These are phyloP conservation scores for Nycteola revayana DNA, from an alignment of 2,888 invertebrate genomes.

Conservation along the genomic window DNA sequence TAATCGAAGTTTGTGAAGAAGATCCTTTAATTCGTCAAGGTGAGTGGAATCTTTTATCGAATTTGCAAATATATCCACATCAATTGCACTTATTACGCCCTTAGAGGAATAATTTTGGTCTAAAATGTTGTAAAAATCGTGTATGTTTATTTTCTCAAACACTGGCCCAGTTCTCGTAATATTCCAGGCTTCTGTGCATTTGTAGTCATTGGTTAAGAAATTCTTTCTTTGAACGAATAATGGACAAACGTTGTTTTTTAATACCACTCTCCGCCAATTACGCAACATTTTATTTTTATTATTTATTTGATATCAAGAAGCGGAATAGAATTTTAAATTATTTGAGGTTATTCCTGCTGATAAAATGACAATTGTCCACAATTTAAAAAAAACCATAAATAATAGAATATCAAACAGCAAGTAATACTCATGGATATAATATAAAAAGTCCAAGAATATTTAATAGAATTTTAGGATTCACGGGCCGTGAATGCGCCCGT, in stretches of 20 bases:
- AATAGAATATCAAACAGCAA: too few species aligned
- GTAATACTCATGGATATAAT: too few species aligned
- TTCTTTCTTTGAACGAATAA: constrained; percentile 52
- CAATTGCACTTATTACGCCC: constrained; percentile 87
- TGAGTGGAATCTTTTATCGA: constrained; percentile 79
- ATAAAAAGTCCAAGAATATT: too few species aligned
- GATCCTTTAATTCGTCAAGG: constrained; percentile 87
- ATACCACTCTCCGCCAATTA: constrained; percentile 32
- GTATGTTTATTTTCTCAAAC: constrained; percentile 83
- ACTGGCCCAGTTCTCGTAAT: constrained; percentile 83
- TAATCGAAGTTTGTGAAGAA: constrained; percentile 87
- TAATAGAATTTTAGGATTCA: too few species aligned
- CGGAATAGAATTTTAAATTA: too few species aligned
- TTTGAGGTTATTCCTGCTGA: too few species aligned
- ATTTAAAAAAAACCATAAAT: too few species aligned
- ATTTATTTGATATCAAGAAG: too few species aligned
- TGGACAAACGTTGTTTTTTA: constrained; percentile 26
- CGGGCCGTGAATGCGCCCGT: too few species aligned
- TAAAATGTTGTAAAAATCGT: constrained; percentile 86
- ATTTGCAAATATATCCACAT: constrained; percentile 92
- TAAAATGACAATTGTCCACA: too few species aligned
- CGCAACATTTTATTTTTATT: constrained; percentile 37
- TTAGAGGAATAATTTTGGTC: constrained; percentile 84
- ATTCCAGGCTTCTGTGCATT: constrained; percentile 87
- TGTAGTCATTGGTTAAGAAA: constrained; percentile 87